Evolutionary conservation across 2,888 invertebrate species (phyloP).

Genomic region (Antitype chi): DNA sequence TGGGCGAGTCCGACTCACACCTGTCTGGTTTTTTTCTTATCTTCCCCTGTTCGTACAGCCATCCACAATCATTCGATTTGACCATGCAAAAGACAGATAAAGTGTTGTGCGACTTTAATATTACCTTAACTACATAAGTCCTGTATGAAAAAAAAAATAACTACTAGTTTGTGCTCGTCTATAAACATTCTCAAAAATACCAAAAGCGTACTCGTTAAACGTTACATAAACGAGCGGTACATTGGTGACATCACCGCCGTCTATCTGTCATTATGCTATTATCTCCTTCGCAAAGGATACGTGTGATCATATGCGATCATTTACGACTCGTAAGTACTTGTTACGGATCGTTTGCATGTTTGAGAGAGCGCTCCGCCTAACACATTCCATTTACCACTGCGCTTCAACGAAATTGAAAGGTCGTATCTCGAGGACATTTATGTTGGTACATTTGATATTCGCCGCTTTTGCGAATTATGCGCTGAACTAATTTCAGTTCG

Average conservation of each 20-base stretch:
- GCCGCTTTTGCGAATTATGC: conserved; percentile 8
- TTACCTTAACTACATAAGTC: neutral
- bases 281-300: conserved; percentile 62
- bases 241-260: conserved; percentile 59
- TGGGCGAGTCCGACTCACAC: no score
- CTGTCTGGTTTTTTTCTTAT: no score
- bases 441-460: conserved; percentile 24
- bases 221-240: conserved; percentile 28
- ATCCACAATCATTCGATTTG: no score
- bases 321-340: conserved; percentile 64
- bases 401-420: conserved; percentile 30
- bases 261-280: conserved; percentile 66
- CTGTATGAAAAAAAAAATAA: neutral
- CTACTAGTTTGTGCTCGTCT: neutral
- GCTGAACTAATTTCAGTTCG: neutral
- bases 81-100: no score
- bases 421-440: conserved; percentile 32
- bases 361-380: conserved; percentile 51
- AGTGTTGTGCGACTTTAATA: neutral
- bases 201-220: conserved; percentile 35
- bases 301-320: conserved; percentile 65
- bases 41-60: no score
- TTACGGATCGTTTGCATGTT: conserved; percentile 61
- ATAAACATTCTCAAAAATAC: conserved; percentile 15
- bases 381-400: conserved; percentile 63